phyloP scores from a whole-genome alignment of 2,797 vertebrate species.

The Chrosomus eos region DNA sequence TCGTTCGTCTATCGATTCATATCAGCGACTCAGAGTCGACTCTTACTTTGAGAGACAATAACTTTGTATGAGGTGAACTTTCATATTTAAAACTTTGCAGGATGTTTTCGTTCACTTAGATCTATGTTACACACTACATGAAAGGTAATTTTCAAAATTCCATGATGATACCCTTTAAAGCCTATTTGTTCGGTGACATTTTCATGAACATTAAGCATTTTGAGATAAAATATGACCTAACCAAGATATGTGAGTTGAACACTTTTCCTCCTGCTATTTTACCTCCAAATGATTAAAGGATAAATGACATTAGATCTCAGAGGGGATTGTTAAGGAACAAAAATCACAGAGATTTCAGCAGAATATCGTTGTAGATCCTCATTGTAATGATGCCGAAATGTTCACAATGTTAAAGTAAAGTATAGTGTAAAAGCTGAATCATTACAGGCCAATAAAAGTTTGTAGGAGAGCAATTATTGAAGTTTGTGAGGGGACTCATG shows the following conservation, averaged over 20 bases:
- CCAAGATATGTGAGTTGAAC: not conserved
- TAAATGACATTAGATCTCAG: not conserved
- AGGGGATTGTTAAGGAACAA: not conserved
- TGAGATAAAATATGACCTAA: not conserved
- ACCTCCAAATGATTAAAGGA: not conserved
- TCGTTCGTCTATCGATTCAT: no score
- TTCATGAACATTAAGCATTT: not conserved
- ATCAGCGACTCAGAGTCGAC: no score
- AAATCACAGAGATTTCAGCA: not conserved
- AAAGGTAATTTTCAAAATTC: no score
- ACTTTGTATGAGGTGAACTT: no score
- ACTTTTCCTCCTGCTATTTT: not conserved
- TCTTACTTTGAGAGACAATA: no score
- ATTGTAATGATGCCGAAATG: not conserved
- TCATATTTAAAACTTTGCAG: no score
- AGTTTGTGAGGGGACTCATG: conserved; percentile 55
- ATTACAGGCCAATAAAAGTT: conserved; percentile 71
- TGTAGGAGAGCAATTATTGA: conserved; percentile 65
- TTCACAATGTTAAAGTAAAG: conserved; percentile 66
- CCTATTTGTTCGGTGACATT: not conserved
- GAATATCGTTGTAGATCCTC: not conserved
- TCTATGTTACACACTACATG: no score
- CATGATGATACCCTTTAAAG: no score
- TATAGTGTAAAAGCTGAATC: conserved; percentile 66
- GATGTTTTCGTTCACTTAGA: no score